Base-by-base conservation (phyloP, 2,113 vertebrate species). In the Cyprinodon variegatus region DNA sequence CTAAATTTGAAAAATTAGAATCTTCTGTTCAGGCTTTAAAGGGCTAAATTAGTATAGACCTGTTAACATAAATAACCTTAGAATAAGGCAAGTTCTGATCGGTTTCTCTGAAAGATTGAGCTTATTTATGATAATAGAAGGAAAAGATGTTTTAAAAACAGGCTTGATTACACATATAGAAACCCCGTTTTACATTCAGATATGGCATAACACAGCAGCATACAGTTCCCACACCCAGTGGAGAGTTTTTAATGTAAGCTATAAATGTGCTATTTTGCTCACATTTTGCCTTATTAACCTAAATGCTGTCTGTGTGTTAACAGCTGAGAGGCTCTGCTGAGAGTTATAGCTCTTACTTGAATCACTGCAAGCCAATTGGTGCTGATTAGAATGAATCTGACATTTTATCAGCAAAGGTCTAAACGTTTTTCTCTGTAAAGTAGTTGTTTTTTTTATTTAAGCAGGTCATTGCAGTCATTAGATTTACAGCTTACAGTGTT, bases 201-300 rank as follows among this genome's bases (percentile, higher is more conserved):
- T 48, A 14, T 37, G 36, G 65, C 22, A 15, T 50, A 13, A 17
- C 65, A 17, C 40, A 37, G 43, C 20, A 65, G 64, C 64, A 20
- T 11, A 65, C 40, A 45, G 20, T 48, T 7, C 11, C 45, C 65
- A 68, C 65, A 48, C 12, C 50, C 65, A 37, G 12, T 50, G 65
- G 14, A 68, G 29, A 67, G 65, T 68, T 29, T 45, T 68, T 59
- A 11, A 60, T 70, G 59, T 70, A 14, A 10, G 40, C n/a, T 60
- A 41, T 41, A 40, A 14, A 60, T 20, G 3, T 60, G 37, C 15
- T 17, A 13, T 59, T 69, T 3, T 29, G 17, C 12, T 22, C 68
- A 59, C 4, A 36, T 68, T 29, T 43, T 3, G 4, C 12, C 11
- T 29, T 60, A 22, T 40, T 41, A 70, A 70, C n/a, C 53, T 70